phyloP scores from a whole-genome alignment of 1,140 invertebrate species.

The Psilanteris sp. region DNA sequence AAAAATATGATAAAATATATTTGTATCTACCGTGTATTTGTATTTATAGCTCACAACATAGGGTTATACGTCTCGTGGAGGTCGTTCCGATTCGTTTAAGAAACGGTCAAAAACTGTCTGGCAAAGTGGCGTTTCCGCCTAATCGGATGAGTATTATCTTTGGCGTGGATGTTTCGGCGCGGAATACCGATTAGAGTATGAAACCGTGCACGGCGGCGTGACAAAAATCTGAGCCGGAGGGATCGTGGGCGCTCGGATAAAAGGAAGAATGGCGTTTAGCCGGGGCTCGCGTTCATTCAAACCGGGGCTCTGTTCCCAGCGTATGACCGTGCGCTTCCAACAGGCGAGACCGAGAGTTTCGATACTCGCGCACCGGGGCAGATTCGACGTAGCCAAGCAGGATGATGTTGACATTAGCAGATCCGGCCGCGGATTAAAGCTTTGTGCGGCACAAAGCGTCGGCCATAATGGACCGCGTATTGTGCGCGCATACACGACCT shows the following conservation, averaged over 20 bases:
- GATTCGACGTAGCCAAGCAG: constrained; percentile 57
- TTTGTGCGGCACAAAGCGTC: constrained; percentile 73
- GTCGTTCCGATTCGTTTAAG: too few species aligned
- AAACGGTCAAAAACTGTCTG: too few species aligned
- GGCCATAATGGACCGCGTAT: constrained; percentile 68
- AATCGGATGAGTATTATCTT: constrained; percentile 37
- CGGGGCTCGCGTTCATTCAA: constrained; percentile 69
- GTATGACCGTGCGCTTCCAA: constrained; percentile 28
- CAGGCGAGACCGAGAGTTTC: constrained; percentile 41
- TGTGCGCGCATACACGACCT: constrained; percentile 65
- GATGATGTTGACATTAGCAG: constrained; percentile 77
- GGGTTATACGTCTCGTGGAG: too few species aligned
- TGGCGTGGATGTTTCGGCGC: constrained; percentile 41
- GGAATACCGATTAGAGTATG: constrained; percentile 55
- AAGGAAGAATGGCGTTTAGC: constrained; percentile 73
- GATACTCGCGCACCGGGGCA: constrained; percentile 22
- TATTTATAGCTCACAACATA: too few species aligned
- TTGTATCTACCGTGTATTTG: too few species aligned
- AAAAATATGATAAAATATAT: too few species aligned
- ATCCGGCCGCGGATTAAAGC: constrained; percentile 76
- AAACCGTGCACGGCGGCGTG: constrained; percentile 38
- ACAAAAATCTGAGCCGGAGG: constrained; percentile 53
- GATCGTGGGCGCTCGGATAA: constrained; percentile 29
- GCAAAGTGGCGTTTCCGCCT: constrained; percentile 29
- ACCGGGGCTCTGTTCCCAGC: constrained; percentile 34